Evolutionary conservation across 2,113 vertebrate genomes (phyloP).

Genomic region (Tricholaema leucomelas): DNA sequence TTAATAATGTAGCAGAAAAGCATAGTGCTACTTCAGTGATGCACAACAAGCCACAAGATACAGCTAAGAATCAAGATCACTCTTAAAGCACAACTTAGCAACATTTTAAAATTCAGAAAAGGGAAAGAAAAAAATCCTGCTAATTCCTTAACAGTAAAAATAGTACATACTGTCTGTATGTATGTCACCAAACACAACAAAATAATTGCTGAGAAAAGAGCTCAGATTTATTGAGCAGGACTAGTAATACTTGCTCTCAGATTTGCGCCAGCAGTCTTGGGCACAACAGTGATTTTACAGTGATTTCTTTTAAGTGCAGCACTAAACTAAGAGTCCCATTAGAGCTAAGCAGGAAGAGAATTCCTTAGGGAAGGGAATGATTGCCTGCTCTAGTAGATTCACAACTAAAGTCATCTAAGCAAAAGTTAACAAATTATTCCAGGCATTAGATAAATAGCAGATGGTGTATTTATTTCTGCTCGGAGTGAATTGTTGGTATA

Average conservation of each 20-base stretch:
- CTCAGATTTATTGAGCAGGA: background rate
- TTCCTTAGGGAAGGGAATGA: background rate
- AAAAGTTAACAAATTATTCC: background rate
- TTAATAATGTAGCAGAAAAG: background rate
- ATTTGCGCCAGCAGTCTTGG: background rate
- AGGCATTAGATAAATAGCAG: background rate
- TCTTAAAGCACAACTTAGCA: background rate
- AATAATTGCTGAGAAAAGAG: background rate
- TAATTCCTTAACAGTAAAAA: background rate
- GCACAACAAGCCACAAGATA: background rate
- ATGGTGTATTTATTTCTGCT: background rate
- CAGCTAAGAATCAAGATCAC: background rate
- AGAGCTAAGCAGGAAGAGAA: background rate
- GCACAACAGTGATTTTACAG: background rate
- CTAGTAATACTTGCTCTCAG: background rate
- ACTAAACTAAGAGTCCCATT: background rate
- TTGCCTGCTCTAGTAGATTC: background rate
- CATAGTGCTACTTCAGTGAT: background rate
- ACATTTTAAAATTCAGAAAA: background rate
- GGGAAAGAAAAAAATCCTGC: background rate
- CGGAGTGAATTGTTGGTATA: background rate
- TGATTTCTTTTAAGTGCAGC: background rate
- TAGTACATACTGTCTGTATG: background rate
- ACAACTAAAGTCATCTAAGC: background rate
- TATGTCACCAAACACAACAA: background rate